Percentiles rank a stretch among this genome's conserved stretches.
Evolutionary conservation across 2,113 vertebrate species (phyloP).

Genomic region (Leuciscus idus): DNA sequence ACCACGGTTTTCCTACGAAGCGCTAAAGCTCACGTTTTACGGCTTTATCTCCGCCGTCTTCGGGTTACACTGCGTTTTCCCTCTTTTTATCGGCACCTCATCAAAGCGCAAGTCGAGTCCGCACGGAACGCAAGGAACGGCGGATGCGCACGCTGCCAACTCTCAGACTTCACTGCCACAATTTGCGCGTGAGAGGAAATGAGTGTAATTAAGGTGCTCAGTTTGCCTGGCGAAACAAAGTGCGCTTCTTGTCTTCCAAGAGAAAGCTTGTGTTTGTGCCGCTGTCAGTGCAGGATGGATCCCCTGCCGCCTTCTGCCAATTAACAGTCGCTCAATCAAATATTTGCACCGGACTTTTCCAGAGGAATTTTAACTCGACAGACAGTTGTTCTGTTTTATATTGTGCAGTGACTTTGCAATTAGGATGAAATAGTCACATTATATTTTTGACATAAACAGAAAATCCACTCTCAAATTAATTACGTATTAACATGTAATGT

Average conservation of each 20-base stretch:
- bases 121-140: not conserved
- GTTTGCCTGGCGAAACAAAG: conserved; percentile 53
- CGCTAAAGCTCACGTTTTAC: conserved; percentile 15
- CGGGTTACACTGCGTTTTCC: conserved; percentile 9
- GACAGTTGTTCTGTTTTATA: conserved; percentile 23
- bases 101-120: conserved; percentile 18
- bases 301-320: conserved; percentile 57
- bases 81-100: conserved; percentile 40
- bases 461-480: not conserved
- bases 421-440: not conserved
- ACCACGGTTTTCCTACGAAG: not conserved
- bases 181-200: conserved; percentile 55
- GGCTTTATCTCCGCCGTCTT: conserved; percentile 24
- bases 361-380: conserved; percentile 21
- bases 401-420: no score
- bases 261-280: conserved; percentile 59
- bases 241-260: conserved; percentile 47
- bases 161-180: conserved; percentile 39
- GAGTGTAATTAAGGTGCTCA: conserved; percentile 59
- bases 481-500: not conserved
- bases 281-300: conserved; percentile 50
- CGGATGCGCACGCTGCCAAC: conserved; percentile 19
- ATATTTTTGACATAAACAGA: not conserved
- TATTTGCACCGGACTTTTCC: conserved; percentile 36
- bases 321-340: conserved; percentile 53